Evolutionary conservation across 2,888 invertebrate genomes (phyloP), one percentile per base, ranked within the genome.

Genomic region (Pandemis heparana): DNA sequence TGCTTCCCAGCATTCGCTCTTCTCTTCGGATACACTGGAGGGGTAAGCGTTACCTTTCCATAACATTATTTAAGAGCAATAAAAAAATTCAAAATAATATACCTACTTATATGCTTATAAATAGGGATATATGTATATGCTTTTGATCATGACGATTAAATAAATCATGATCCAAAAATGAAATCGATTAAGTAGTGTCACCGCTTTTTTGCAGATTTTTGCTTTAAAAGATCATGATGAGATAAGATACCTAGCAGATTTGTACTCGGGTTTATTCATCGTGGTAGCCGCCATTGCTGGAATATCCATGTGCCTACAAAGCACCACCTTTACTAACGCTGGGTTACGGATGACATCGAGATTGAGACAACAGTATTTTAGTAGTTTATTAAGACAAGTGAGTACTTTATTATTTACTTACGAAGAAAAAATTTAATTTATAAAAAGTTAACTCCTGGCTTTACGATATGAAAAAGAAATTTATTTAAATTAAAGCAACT

Each of bases 271-370:
- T 1, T 89, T 96, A 78, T 97, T 97, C 84, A 84, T 97, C 14
- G 90, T 95, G 16, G 95, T 97, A 66, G 97, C 97, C 0, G 84
- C 96, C 0, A 82, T 96, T 2, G 96, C 96, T 2, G 97, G 97
- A 0, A 77, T 96, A 1, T 95, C 96, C 6, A 96, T 96, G 79
- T 96, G 96, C 80, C 84, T 96, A 0, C 97, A 97, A 86, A 96
- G 96, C 77, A 96, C 95, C 77, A 95, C 96, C 85, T 97, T 98
- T 84, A 97, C 96, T 0, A 91, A 95, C 38, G 96, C 98, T 0
- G 98, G 98, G 0, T 96, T 97, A 1, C 95, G 95, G 71, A 95
- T 98, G 91, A 98, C 98, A 0, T 94, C 96, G 0, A 92, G 97
- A 63, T 83, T 96, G 14, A 89, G 96, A 72, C 86, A 89, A 81